These are phyloP conservation scores for Spisula solida DNA, from an alignment of 2,888 invertebrate species.

Conservation along the genomic window DNA sequence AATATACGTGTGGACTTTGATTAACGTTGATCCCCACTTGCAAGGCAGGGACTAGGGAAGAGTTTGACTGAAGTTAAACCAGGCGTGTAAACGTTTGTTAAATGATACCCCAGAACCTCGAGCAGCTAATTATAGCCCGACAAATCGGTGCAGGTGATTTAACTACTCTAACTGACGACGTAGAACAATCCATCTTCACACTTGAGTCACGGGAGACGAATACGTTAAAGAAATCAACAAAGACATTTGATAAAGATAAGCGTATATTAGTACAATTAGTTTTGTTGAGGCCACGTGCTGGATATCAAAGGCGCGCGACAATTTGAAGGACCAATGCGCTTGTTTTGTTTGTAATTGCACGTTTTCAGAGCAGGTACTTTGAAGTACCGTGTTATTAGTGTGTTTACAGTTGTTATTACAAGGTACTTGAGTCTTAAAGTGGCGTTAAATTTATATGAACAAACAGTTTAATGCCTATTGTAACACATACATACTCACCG, in stretches of 20 bases:
- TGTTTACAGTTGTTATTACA: conserved; percentile 23
- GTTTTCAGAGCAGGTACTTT: neutral
- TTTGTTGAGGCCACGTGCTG: conserved; percentile 38
- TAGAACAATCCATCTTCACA: conserved; percentile 45
- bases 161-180: conserved; percentile 17
- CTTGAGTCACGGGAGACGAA: conserved; percentile 17
- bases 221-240: conserved; percentile 3
- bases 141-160: conserved; percentile 33
- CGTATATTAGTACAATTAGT: conserved; percentile 9
- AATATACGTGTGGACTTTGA: conserved; percentile 32
- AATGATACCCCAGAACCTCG: neutral
- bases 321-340: conserved; percentile 4
- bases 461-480: neutral
- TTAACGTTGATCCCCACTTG: conserved; percentile 26
- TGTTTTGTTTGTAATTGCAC: conserved; percentile 22
- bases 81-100: conserved; percentile 45
- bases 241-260: conserved; percentile 16
- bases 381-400: neutral
- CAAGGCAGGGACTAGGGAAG: neutral
- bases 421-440: conserved; percentile 31
- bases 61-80: conserved; percentile 21
- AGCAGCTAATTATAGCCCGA: conserved; percentile 27
- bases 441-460: conserved; percentile 19
- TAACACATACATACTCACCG: neutral
- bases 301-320: conserved; percentile 40